Percentiles rank a stretch among this genome's conserved stretches.
These are phyloP conservation scores for Euplagia quadripunctaria DNA, from an alignment of 2,888 invertebrate genomes.

Conservation along the genomic window DNA sequence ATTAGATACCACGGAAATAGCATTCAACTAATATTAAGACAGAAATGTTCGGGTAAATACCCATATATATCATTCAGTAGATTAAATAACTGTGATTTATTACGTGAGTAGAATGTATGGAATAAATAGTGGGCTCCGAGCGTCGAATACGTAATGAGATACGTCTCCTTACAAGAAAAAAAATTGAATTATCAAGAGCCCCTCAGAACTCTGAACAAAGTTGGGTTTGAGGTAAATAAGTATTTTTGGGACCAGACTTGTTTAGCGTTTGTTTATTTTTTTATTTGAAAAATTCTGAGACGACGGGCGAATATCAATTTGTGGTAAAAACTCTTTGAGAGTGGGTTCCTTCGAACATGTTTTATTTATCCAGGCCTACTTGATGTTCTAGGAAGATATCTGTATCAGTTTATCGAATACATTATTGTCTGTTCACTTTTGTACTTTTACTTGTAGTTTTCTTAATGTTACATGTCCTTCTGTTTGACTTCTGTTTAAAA, in stretches of 20 bases:
- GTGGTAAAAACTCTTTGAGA: constrained; percentile 26
- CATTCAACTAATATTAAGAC: constrained; percentile 54
- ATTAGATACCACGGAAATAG: constrained; percentile 34
- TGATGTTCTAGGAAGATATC: constrained; percentile 11
- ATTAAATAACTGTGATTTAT: constrained; percentile 82
- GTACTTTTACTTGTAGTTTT: neutral
- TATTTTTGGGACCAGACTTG: constrained; percentile 50
- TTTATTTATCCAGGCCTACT: constrained; percentile 40
- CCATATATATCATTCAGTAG: constrained; percentile 71
- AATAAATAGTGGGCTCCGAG: constrained; percentile 68
- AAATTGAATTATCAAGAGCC: constrained; percentile 61
- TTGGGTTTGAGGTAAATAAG: constrained; percentile 54
- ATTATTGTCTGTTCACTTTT: constrained; percentile 9
- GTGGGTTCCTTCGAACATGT: constrained; percentile 38
- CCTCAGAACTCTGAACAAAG: constrained; percentile 44
- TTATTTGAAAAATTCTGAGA: constrained; percentile 51
- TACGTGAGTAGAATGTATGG: constrained; percentile 74
- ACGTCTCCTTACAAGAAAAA: constrained; percentile 49
- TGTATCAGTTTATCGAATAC: constrained; percentile 4
- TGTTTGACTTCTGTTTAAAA: neutral
- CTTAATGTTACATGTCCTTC: neutral
- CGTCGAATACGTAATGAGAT: constrained; percentile 66
- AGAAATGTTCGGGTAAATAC: constrained; percentile 50
- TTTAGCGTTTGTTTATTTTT: constrained; percentile 55
- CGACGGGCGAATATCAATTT: constrained; percentile 49